phyloP scores from a whole-genome alignment of 2,797 vertebrate genomes.

The Galaxias olidus region DNA sequence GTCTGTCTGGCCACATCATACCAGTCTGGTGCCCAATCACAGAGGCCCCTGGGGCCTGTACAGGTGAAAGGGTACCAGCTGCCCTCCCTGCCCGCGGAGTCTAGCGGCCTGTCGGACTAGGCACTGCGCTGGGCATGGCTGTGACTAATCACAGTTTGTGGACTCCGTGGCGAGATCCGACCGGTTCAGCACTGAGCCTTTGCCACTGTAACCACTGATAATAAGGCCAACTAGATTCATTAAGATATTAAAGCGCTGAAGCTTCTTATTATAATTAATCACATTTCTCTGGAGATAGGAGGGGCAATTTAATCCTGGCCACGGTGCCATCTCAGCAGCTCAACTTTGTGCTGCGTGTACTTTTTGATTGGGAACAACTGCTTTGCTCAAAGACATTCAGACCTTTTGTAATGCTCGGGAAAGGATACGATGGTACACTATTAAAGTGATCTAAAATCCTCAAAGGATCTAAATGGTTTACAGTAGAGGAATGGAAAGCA shows the following conservation, averaged over 20 bases:
- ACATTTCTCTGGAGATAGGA: conserved; percentile 30
- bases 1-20: background rate
- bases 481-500: too few species aligned
- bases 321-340: too few species aligned
- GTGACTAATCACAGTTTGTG: conserved; percentile 32
- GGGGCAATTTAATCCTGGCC: too few species aligned
- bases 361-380: background rate
- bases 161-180: conserved; percentile 26
- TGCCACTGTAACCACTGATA: conserved; percentile 44
- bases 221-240: conserved; percentile 22
- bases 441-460: too few species aligned
- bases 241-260: conserved; percentile 44
- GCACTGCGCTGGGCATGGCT: background rate
- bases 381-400: background rate
- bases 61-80: too few species aligned
- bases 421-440: background rate
- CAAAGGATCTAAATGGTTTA: too few species aligned
- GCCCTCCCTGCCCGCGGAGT: too few species aligned
- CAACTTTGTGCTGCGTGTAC: too few species aligned
- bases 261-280: conserved; percentile 44
- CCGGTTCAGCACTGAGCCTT: conserved; percentile 46
- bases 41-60: background rate
- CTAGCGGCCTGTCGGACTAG: too few species aligned
- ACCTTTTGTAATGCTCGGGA: background rate
- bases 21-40: background rate